These are phyloP conservation scores for Corythornis cristatus DNA, from an alignment of 2,113 vertebrate genomes.

Conservation along the genomic window DNA sequence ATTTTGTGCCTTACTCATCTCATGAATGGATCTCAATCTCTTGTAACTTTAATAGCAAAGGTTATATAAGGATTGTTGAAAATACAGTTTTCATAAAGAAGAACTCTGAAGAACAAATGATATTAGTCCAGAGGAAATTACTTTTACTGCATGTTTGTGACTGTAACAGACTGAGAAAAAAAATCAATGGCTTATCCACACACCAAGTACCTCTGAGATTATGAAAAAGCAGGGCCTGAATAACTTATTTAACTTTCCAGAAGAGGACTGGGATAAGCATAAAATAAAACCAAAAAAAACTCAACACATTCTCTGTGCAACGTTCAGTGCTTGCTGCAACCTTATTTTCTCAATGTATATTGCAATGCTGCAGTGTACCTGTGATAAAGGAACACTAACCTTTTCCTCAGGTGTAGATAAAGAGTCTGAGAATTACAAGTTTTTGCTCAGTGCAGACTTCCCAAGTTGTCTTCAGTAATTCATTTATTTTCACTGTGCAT, in stretches of 20 bases:
- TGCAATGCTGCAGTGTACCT: neutral
- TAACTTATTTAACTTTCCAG: slow-evolving; percentile 59
- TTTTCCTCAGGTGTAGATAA: neutral
- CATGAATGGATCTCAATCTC: slow-evolving; percentile 29
- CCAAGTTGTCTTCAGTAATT: neutral
- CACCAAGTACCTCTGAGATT: slow-evolving; percentile 52
- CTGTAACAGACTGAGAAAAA: slow-evolving; percentile 56
- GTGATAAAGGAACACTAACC: neutral
- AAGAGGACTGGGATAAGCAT: slow-evolving; percentile 19
- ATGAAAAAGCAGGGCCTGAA: slow-evolving; percentile 47
- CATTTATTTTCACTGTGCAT: neutral
- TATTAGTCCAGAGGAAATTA: slow-evolving; percentile 63
- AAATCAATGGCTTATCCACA: slow-evolving; percentile 51
- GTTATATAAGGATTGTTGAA: slow-evolving; percentile 56
- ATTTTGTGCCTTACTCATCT: slow-evolving; percentile 21
- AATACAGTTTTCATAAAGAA: slow-evolving; percentile 62
- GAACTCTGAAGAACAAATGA: slow-evolving; percentile 50
- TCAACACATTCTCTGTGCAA: neutral
- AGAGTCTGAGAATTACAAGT: neutral
- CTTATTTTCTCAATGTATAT: neutral
- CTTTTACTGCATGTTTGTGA: slow-evolving; percentile 59
- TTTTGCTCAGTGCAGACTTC: neutral
- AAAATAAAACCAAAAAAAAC: neutral
- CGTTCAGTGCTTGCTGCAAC: neutral
- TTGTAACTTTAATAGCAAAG: slow-evolving; percentile 48